Evolutionary conservation across 1,140 invertebrate genomes (phyloP).

Genomic region (Epicauta chinensis): DNA sequence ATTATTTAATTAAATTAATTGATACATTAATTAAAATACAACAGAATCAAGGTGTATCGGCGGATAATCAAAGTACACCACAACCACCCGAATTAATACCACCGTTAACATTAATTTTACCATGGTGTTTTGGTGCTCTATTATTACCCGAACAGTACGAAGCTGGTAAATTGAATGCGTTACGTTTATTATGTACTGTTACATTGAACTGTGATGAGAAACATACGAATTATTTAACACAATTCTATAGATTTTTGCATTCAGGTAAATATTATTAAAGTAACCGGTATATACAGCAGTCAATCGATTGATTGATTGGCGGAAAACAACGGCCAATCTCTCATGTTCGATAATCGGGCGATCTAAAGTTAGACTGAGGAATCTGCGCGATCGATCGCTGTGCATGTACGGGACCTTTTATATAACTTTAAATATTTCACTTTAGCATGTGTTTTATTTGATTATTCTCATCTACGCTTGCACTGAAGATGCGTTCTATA

Average conservation of each 20-base stretch:
- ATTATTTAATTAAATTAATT: slow-evolving; percentile 85
- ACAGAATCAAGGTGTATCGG: slow-evolving; percentile 70
- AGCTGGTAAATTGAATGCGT: slow-evolving; percentile 70
- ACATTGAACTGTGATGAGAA: slow-evolving; percentile 48
- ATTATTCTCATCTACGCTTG: too few species aligned
- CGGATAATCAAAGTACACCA: slow-evolving; percentile 67
- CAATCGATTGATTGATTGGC: too few species aligned
- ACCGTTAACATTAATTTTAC: slow-evolving; percentile 75
- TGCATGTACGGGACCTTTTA: too few species aligned
- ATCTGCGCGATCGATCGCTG: too few species aligned
- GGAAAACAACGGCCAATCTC: too few species aligned
- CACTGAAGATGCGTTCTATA: too few species aligned
- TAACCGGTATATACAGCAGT: too few species aligned
- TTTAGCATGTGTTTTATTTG: too few species aligned
- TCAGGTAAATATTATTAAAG: slow-evolving; percentile 51
- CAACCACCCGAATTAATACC: slow-evolving; percentile 66
- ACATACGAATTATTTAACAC: slow-evolving; percentile 63
- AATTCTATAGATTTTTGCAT: slow-evolving; percentile 87
- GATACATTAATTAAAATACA: slow-evolving; percentile 79
- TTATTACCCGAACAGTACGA: slow-evolving; percentile 54
- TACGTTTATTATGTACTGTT: slow-evolving; percentile 73
- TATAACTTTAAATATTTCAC: too few species aligned
- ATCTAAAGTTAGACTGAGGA: too few species aligned
- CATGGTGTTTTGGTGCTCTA: slow-evolving; percentile 85
- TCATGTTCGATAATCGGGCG: too few species aligned